Evolutionary conservation across 2,113 vertebrate species (phyloP).

Genomic region (Chaetops frenatus): DNA sequence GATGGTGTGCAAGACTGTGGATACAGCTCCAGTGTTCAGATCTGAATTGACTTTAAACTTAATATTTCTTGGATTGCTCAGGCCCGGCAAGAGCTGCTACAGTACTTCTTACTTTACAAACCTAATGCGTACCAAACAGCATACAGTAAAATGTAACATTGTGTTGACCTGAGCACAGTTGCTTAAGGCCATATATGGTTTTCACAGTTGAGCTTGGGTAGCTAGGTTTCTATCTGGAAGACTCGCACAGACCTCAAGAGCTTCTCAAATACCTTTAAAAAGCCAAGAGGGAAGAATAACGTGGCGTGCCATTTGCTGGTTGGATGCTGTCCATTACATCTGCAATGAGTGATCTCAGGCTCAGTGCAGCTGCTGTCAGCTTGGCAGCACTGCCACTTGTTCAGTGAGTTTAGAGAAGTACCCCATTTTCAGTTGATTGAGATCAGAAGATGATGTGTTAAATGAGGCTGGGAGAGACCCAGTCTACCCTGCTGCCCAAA

Average conservation of each 20-base stretch:
- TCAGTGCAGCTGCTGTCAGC: not conserved
- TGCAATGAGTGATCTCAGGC: not conserved
- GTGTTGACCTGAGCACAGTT: not conserved
- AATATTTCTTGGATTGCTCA: conserved; percentile 16
- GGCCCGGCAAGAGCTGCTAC: not conserved
- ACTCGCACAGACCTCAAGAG: not conserved
- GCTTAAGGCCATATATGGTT: not conserved
- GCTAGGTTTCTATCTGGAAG: not conserved
- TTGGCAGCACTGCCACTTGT: not conserved
- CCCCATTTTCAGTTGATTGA: not conserved
- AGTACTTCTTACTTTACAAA: conserved; percentile 20
- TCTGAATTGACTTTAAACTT: not conserved
- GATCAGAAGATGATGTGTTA: not conserved
- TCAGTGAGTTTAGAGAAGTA: not conserved
- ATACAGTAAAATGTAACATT: not conserved
- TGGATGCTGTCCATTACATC: not conserved
- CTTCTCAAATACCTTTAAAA: not conserved
- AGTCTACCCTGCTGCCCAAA: not conserved
- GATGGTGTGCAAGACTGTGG: not conserved
- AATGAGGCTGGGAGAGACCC: not conserved
- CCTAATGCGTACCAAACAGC: not conserved
- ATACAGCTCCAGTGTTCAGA: not conserved
- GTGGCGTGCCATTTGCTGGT: not conserved
- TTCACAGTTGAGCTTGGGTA: not conserved
- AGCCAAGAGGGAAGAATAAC: not conserved